Percentiles rank a stretch among this genome's conserved stretches.
Conservation (phyloP, 2,797 vertebrate species). For the Falco naumanni region DNA sequence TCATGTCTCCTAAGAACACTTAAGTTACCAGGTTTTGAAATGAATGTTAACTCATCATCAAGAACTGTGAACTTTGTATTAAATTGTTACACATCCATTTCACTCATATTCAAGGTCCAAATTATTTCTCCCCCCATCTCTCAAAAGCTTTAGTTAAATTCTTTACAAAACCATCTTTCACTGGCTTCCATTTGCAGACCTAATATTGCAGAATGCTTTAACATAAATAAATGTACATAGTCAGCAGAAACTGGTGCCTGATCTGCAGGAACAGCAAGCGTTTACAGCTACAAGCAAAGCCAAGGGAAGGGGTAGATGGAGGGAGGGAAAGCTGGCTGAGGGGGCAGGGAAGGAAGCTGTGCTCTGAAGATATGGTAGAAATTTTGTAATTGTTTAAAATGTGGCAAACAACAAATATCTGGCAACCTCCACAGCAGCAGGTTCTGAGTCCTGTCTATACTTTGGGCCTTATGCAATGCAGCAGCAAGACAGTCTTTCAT, state of each 20-base stretch:
- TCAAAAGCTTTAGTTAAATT: not conserved
- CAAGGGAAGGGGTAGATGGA: conserved; percentile 40
- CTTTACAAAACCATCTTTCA: not conserved
- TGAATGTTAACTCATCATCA: not conserved
- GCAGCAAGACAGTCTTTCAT: conserved; percentile 25
- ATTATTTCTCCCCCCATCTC: not conserved
- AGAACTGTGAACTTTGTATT: not conserved
- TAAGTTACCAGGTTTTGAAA: not conserved
- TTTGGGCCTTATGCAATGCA: not conserved
- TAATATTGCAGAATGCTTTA: not conserved
- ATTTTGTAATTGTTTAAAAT: conserved; percentile 63
- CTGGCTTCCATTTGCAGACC: not conserved
- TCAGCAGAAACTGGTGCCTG: conserved; percentile 44
- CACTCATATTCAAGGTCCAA: not conserved
- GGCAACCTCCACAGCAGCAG: not conserved
- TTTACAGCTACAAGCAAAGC: conserved; percentile 7
- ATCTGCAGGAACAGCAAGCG: not conserved
- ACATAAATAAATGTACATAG: not conserved
- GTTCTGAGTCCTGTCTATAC: not conserved
- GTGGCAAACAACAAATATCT: conserved; percentile 57
- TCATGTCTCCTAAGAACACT: not conserved
- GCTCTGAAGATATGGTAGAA: conserved; percentile 54
- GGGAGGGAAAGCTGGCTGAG: conserved; percentile 22
- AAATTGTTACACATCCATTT: not conserved
- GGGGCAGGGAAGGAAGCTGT: conserved; percentile 65